Percentiles rank a stretch among this genome's conserved stretches.
Evolutionary conservation across 2,113 vertebrate genomes (phyloP).

Genomic region (Odobenus rosmarus): DNA sequence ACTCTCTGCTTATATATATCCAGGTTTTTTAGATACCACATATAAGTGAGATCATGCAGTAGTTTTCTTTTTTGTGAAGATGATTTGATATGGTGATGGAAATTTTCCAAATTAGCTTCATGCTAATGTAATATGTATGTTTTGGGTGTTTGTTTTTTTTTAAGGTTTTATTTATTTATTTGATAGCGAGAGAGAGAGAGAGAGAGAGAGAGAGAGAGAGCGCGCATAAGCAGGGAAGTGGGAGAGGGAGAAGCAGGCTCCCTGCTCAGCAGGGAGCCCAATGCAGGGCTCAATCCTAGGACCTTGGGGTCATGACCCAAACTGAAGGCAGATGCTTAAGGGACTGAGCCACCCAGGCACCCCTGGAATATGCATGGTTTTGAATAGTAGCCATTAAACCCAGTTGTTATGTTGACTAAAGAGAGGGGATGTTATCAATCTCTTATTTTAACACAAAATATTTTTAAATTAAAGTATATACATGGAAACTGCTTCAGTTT

Average conservation of each 20-base stretch:
- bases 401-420: background rate
- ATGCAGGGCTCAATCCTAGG: too few species aligned
- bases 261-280: too few species aligned
- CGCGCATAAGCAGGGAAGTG: too few species aligned
- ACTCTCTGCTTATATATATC: background rate
- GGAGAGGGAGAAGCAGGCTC: too few species aligned
- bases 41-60: background rate
- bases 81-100: background rate
- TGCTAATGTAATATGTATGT: background rate
- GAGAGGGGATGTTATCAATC: background rate
- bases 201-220: too few species aligned
- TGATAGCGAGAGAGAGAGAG: too few species aligned
- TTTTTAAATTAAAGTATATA: background rate
- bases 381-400: background rate
- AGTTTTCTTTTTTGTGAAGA: background rate
- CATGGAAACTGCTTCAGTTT: background rate
- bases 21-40: background rate
- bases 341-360: background rate
- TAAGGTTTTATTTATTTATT: too few species aligned
- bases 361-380: background rate
- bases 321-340: background rate
- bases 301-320: background rate
- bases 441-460: conserved; percentile 8
- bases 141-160: too few species aligned
- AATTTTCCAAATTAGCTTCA: conserved; percentile 38